Percentiles rank a stretch among this genome's conserved stretches.
These are phyloP conservation scores for Otus scops DNA, from an alignment of 2,797 vertebrate genomes.

Conservation along the genomic window DNA sequence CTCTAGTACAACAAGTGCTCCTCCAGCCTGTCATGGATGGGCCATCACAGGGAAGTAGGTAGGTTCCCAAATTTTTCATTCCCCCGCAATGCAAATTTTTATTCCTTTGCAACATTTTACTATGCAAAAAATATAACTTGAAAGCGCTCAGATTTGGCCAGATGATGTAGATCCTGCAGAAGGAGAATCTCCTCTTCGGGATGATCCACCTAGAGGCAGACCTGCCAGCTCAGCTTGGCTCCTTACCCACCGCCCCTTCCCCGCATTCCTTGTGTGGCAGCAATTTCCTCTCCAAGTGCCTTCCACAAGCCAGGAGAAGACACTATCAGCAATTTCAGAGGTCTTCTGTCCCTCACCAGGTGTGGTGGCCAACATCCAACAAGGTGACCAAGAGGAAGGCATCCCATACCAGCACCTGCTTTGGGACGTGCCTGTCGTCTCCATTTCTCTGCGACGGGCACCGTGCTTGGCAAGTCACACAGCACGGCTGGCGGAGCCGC, in stretches of 20 bases:
- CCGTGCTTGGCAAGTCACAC: not conserved
- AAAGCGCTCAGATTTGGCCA: not conserved
- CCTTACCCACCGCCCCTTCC: not conserved
- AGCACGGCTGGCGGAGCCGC: not conserved
- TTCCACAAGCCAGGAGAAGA: not conserved
- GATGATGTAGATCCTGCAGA: not conserved
- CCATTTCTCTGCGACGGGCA: not conserved
- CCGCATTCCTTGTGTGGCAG: accelerated
- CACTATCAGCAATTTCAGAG: not conserved
- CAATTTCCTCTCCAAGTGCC: not conserved
- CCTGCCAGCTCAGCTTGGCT: not conserved
- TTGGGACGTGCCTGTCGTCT: not conserved
- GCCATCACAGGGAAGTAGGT: not conserved
- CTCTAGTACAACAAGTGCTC: not conserved
- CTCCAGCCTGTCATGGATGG: not conserved
- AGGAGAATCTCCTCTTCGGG: not conserved
- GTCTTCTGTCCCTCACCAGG: accelerated
- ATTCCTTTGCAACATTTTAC: not conserved
- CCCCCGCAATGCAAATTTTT: not conserved
- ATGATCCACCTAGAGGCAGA: not conserved
- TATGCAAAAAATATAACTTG: not conserved
- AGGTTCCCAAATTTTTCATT: not conserved
- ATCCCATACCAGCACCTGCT: not conserved
- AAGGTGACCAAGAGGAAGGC: not conserved
- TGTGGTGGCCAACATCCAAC: not conserved